These are phyloP conservation scores for Colaptes auratus DNA, from an alignment of 2,113 vertebrate genomes.

Conservation along the genomic window DNA sequence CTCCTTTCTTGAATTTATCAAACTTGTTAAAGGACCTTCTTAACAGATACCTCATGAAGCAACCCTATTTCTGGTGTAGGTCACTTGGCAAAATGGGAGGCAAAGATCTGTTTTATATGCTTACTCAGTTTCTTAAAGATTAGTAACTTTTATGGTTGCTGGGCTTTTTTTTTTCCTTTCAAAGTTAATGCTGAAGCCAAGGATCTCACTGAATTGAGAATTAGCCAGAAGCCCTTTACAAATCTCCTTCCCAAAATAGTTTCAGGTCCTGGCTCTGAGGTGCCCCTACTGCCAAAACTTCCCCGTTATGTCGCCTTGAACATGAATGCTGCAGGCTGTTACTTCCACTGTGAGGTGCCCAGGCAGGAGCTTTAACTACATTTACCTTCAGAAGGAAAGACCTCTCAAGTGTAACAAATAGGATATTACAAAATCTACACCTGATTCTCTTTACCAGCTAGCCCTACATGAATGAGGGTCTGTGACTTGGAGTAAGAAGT, in stretches of 20 bases:
- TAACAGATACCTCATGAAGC: not conserved
- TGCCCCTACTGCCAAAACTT: not conserved
- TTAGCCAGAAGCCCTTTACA: not conserved
- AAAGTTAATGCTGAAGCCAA: not conserved
- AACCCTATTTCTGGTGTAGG: not conserved
- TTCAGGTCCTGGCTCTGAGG: not conserved
- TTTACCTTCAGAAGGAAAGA: constrained; percentile 37
- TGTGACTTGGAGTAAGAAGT: not conserved
- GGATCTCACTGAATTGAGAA: not conserved
- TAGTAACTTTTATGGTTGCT: not conserved
- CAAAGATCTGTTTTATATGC: not conserved
- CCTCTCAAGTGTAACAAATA: constrained; percentile 40
- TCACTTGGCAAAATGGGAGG: not conserved
- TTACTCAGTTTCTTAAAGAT: not conserved
- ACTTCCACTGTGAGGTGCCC: constrained; percentile 7
- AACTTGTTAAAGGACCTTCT: not conserved
- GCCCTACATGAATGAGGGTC: not conserved
- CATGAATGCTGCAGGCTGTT: not conserved
- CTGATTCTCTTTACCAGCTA: constrained; percentile 34
- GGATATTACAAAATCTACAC: constrained; percentile 5
- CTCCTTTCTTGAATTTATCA: not conserved
- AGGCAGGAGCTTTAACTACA: constrained; percentile 36
- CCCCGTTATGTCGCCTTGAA: not conserved
- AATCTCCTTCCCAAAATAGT: not conserved
- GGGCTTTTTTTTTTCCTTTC: not conserved